phyloP scores from a whole-genome alignment of 2,888 invertebrate species.

The Epinotia brunnichana region DNA sequence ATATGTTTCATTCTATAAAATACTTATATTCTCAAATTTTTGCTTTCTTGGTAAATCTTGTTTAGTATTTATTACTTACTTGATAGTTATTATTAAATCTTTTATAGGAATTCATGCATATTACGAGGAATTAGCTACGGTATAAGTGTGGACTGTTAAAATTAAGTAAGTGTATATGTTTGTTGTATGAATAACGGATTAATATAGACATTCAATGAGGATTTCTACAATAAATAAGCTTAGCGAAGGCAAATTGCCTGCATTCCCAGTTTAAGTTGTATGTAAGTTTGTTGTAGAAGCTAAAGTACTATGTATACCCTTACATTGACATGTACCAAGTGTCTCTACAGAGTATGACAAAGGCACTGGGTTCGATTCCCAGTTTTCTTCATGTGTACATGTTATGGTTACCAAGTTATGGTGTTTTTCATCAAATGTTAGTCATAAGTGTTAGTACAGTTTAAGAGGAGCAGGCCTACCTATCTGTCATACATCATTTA shows the following conservation, averaged over 20 bases:
- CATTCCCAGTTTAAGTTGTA: too few relatives aligned
- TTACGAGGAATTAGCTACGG: not conserved
- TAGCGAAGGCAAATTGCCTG: not conserved
- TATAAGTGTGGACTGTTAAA: not conserved
- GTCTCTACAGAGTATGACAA: not conserved
- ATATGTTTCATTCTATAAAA: not conserved
- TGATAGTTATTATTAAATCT: not conserved
- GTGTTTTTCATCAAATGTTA: too few relatives aligned
- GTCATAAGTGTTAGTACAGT: too few relatives aligned
- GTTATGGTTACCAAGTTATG: too few relatives aligned
- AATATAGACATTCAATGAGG: not conserved
- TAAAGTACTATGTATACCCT: too few relatives aligned
- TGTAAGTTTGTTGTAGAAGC: not conserved
- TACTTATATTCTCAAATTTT: not conserved
- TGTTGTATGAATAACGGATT: not conserved
- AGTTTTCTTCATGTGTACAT: not conserved
- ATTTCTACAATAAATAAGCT: not conserved
- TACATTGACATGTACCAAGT: not conserved
- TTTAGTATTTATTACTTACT: not conserved
- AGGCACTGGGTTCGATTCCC: not conserved
- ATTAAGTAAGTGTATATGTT: not conserved
- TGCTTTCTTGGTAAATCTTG: constrained; percentile 27
- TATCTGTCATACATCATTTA: not conserved
- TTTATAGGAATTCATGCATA: not conserved
- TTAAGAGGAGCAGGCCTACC: not conserved